Conservation (phyloP, 2,113 vertebrate genomes). For the Chionodraco myersi region DNA sequence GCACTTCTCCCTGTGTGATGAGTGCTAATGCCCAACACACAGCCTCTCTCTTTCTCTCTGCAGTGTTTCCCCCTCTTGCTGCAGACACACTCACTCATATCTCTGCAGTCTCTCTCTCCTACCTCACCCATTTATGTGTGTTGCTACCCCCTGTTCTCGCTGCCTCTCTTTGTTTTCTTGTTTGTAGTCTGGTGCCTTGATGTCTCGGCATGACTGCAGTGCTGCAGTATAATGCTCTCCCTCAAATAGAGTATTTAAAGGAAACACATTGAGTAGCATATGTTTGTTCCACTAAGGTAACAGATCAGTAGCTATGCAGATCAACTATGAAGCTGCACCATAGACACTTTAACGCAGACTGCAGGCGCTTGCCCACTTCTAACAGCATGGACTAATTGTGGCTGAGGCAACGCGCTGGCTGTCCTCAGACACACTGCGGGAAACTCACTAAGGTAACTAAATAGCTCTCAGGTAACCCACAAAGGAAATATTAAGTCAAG, state of each 20-base stretch:
- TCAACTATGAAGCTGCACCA: background rate
- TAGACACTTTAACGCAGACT: background rate
- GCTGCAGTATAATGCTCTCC: conserved; percentile 14
- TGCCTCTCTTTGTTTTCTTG: background rate
- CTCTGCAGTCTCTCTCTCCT: conserved; percentile 53
- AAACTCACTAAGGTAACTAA: background rate
- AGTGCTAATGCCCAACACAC: conserved; percentile 54
- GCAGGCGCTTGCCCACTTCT: background rate
- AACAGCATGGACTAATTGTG: background rate
- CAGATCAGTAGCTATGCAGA: too few species aligned
- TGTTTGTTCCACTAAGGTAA: too few species aligned
- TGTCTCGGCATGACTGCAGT: conserved; percentile 24
- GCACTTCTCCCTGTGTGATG: conserved; percentile 43
- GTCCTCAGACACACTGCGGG: background rate
- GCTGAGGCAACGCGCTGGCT: background rate
- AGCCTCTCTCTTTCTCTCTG: conserved; percentile 46
- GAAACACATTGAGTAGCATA: too few species aligned
- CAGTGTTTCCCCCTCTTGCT: conserved; percentile 59
- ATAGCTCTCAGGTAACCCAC: too few species aligned
- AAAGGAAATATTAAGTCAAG: too few species aligned
- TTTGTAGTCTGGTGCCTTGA: conserved; percentile 12
- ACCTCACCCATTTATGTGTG: background rate
- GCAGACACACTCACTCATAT: conserved; percentile 59
- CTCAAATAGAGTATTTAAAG: background rate
- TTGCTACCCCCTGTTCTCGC: background rate